phyloP scores from a whole-genome alignment of 2,888 invertebrate genomes.

The Catocala fraxini region DNA sequence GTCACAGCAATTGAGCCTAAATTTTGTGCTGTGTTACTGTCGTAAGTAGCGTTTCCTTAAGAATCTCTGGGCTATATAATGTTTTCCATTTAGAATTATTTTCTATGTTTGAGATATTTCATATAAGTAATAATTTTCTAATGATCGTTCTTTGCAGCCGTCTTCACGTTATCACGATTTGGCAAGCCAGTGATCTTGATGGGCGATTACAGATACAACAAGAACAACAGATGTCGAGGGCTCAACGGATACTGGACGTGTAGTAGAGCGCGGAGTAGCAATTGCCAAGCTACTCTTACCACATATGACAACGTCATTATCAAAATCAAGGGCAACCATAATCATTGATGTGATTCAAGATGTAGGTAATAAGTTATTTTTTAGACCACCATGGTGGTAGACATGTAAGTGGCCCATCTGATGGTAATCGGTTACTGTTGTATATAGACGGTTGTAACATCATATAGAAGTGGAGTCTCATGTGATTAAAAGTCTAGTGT shows the following conservation, averaged over 20 bases:
- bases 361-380: background rate
- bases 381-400: background rate
- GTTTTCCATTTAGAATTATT: too few relatives aligned
- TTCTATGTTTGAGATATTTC: background rate
- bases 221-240: constrained; percentile 29
- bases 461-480: too few relatives aligned
- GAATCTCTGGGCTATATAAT: background rate
- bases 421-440: too few relatives aligned
- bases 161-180: constrained; percentile 51
- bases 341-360: constrained; percentile 18
- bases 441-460: too few relatives aligned
- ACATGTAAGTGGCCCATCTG: too few relatives aligned
- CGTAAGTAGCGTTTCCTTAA: background rate
- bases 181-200: constrained; percentile 58
- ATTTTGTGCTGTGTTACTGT: too few relatives aligned
- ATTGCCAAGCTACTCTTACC: constrained; percentile 50
- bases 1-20: too few relatives aligned
- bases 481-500: too few relatives aligned
- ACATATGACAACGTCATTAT: constrained; percentile 41
- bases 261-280: constrained; percentile 47
- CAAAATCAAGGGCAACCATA: constrained; percentile 22
- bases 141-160: constrained; percentile 38
- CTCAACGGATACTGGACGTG: constrained; percentile 53
- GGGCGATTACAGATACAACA: constrained; percentile 44
- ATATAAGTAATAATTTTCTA: constrained; percentile 12